These are phyloP conservation scores for Aegypius monachus DNA, from an alignment of 2,113 vertebrate genomes.

Conservation along the genomic window DNA sequence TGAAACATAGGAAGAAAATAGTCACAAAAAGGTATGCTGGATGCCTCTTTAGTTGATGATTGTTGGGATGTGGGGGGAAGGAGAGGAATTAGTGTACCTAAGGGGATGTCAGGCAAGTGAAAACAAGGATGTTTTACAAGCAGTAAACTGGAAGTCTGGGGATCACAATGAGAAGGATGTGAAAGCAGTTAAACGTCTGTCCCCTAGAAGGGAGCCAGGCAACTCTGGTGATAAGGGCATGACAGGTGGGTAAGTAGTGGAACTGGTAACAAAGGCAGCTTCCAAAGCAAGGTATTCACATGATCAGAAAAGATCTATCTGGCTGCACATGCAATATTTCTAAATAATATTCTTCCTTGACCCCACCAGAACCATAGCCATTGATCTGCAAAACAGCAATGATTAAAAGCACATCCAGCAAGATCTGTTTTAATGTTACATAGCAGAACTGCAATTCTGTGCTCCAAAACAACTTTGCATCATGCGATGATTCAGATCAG, in stretches of 20 bases:
- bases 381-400: background rate
- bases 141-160: background rate
- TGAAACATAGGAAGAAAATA: slow-evolving; percentile 61
- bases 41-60: slow-evolving; percentile 71
- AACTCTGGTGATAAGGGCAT: background rate
- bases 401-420: background rate
- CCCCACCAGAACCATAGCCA: background rate
- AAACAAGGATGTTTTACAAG: slow-evolving; percentile 75
- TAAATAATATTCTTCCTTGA: background rate
- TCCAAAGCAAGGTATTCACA: background rate
- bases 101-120: slow-evolving; percentile 73
- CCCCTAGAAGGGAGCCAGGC: background rate
- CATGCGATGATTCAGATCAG: background rate
- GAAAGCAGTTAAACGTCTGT: background rate
- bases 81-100: slow-evolving; percentile 39
- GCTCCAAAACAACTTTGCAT: background rate
- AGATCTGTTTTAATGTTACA: background rate
- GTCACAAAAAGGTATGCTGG: slow-evolving; percentile 71
- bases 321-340: background rate
- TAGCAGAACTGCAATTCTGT: background rate
- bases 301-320: background rate
- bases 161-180: background rate
- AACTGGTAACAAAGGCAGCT: background rate
- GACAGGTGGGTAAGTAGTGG: background rate
- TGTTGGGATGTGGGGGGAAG: background rate